Conservation (phyloP, 2,888 invertebrate species). For the Acanthosoma haemorrhoidale region DNA sequence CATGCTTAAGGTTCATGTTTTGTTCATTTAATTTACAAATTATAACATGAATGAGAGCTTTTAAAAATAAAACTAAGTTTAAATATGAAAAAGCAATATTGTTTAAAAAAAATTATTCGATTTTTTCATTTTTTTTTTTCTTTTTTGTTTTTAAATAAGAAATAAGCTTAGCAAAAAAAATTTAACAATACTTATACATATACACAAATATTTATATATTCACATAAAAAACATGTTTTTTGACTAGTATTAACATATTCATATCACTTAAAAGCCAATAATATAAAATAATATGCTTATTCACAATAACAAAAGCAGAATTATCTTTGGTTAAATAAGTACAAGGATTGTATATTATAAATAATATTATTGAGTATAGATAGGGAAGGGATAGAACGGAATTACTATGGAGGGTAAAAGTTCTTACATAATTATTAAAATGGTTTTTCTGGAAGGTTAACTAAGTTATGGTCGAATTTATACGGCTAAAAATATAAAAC, state of each 20-base stretch:
- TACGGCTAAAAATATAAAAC: background rate
- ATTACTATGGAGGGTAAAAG: background rate
- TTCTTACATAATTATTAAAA: background rate
- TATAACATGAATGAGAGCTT: background rate
- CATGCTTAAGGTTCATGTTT: background rate
- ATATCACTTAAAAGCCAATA: slow-evolving; percentile 20
- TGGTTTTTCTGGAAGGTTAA: slow-evolving; percentile 3
- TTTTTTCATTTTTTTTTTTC: background rate
- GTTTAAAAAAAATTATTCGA: background rate
- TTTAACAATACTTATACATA: slow-evolving; percentile 15
- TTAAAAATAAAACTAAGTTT: background rate
- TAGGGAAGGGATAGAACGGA: background rate
- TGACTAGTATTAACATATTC: slow-evolving; percentile 29
- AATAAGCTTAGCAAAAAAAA: slow-evolving; percentile 4
- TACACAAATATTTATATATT: slow-evolving; percentile 17
- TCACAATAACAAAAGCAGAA: slow-evolving; percentile 20
- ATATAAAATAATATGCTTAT: slow-evolving; percentile 14
- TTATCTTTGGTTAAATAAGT: slow-evolving; percentile 23
- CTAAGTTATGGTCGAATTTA: slow-evolving; percentile 7
- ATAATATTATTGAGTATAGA: slow-evolving; percentile 17
- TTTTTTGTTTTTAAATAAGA: slow-evolving; percentile 7
- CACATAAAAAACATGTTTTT: slow-evolving; percentile 15
- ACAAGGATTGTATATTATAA: slow-evolving; percentile 10
- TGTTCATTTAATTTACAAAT: slow-evolving; percentile 3
- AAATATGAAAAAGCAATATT: background rate